Conservation (phyloP, 2,113 vertebrate species). For the Gadus macrocephalus region DNA sequence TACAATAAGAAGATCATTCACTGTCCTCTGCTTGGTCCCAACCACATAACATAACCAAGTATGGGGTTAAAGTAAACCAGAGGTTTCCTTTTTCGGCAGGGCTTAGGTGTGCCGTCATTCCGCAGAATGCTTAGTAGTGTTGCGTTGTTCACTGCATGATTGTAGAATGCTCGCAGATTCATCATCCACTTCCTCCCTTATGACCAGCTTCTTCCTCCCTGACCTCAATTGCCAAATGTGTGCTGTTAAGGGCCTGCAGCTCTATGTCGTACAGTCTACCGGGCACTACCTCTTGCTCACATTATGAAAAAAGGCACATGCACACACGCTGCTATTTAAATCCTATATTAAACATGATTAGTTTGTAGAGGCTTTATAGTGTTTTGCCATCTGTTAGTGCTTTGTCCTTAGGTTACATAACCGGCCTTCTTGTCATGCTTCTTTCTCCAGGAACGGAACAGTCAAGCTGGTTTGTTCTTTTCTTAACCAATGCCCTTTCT, state of each 20-base stretch:
- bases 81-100: conserved; percentile 47
- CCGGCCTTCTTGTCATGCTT: background rate
- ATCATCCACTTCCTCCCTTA: conserved; percentile 41
- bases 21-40: no score
- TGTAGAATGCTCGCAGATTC: conserved; percentile 30
- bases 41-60: conserved; percentile 12
- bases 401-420: no score
- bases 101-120: conserved; percentile 32
- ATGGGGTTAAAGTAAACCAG: conserved; percentile 41
- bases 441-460: conserved; percentile 10
- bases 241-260: conserved; percentile 53
- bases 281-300: conserved; percentile 25
- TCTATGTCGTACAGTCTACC: conserved; percentile 71
- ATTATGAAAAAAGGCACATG: conserved; percentile 7
- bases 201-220: conserved; percentile 28
- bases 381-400: no score
- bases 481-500: background rate
- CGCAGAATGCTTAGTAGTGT: conserved; percentile 6
- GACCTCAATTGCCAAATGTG: conserved; percentile 67
- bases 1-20: no score
- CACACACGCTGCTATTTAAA: background rate
- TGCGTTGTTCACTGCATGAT: conserved; percentile 35
- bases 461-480: background rate
- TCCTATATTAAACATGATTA: no score
- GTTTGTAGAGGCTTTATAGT: no score